Conservation (phyloP, 2,888 invertebrate species). For the Thymelicus lineola region DNA sequence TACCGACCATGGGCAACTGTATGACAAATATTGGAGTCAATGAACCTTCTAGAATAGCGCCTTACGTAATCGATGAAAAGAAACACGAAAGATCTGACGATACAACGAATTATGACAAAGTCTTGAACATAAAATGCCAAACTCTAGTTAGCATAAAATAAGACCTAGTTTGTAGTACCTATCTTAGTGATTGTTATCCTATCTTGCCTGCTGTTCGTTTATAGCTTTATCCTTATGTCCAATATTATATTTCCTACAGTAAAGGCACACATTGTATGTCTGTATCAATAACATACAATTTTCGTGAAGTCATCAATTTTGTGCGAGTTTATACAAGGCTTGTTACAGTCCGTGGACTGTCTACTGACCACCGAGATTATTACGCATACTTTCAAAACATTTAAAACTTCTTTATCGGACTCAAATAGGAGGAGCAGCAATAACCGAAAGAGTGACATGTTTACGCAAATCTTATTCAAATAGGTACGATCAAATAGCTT, state of each 20-base stretch:
- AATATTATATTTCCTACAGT: too few relatives aligned
- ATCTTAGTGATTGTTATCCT: too few relatives aligned
- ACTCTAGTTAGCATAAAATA: too few relatives aligned
- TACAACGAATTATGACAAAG: not conserved
- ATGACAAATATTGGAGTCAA: slow-evolving; percentile 23
- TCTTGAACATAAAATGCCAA: too few relatives aligned
- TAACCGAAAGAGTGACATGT: slow-evolving; percentile 50
- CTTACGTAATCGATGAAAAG: slow-evolving; percentile 21
- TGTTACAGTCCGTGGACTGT: too few relatives aligned
- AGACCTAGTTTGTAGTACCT: too few relatives aligned
- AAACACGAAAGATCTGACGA: not conserved
- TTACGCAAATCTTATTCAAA: slow-evolving; percentile 71
- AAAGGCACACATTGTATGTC: too few relatives aligned
- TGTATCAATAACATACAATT: too few relatives aligned
- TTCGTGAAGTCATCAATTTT: too few relatives aligned
- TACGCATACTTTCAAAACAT: not conserved
- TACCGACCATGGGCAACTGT: not conserved
- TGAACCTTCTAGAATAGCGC: slow-evolving; percentile 11
- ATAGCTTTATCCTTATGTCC: too few relatives aligned
- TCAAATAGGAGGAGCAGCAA: not conserved
- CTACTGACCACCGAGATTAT: not conserved
- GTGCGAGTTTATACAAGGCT: too few relatives aligned
- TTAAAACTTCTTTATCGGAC: not conserved
- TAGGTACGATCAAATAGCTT: slow-evolving; percentile 49
- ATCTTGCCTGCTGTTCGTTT: too few relatives aligned